phyloP scores from a whole-genome alignment of 2,113 vertebrate species.

The Stercorarius parasiticus region DNA sequence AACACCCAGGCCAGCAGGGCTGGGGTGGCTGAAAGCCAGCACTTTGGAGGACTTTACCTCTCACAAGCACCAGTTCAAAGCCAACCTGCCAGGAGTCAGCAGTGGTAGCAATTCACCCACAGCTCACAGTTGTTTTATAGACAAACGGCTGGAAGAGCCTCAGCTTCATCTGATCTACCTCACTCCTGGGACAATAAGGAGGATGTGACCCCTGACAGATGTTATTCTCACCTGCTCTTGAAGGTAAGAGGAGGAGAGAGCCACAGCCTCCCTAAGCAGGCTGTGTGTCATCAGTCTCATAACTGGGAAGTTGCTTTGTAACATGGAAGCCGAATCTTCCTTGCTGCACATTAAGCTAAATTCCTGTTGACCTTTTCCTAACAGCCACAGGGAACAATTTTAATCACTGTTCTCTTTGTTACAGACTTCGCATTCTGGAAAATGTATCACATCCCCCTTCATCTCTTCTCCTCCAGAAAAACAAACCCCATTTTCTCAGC shows the following conservation, averaged over 20 bases:
- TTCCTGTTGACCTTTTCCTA: slow-evolving; percentile 27
- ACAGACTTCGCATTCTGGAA: background rate
- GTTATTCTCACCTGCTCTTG: background rate
- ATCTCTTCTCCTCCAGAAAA: background rate
- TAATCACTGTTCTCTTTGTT: slow-evolving; percentile 10
- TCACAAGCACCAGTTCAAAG: background rate
- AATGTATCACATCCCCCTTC: background rate
- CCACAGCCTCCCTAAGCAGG: background rate
- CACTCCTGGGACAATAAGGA: background rate
- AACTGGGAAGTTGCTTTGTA: background rate
- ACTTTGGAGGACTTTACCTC: background rate
- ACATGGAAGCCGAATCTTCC: background rate
- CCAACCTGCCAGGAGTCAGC: background rate
- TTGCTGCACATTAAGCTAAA: slow-evolving; percentile 19
- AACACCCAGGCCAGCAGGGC: background rate
- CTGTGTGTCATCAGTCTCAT: background rate
- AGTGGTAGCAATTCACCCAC: background rate
- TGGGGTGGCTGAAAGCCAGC: background rate
- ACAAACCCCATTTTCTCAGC: background rate
- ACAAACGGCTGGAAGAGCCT: background rate
- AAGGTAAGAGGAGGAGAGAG: fast-evolving
- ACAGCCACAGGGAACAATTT: background rate
- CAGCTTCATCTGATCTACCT: background rate
- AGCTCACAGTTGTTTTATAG: background rate
- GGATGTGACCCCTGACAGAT: background rate